Evolutionary conservation across 1,140 invertebrate species (phyloP).

Genomic region (Pseudomyrmex pallidus): DNA sequence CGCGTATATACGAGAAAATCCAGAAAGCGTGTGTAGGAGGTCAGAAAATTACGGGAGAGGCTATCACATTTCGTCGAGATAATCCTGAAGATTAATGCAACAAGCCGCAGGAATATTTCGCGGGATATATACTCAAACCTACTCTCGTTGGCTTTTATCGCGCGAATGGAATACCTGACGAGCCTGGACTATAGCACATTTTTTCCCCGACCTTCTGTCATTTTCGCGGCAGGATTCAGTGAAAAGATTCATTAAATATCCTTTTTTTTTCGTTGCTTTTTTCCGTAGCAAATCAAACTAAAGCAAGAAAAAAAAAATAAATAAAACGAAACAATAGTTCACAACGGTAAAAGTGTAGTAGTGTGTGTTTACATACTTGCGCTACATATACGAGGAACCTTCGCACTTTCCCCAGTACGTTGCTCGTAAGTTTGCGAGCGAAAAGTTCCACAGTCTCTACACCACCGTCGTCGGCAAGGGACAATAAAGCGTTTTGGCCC

Average conservation of each 20-base stretch:
- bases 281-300: not conserved
- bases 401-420: not conserved
- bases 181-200: not conserved
- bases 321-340: not conserved
- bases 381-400: not conserved
- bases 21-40: not conserved
- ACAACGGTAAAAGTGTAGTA: not conserved
- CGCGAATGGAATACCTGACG: not conserved
- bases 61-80: constrained; percentile 10
- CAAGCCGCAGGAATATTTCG: constrained; percentile 8
- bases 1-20: not conserved
- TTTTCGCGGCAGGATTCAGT: not conserved
- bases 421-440: not conserved
- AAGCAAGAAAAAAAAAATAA: not conserved
- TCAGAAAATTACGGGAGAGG: constrained; percentile 23
- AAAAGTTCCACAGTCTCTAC: not conserved
- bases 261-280: not conserved
- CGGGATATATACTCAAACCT: constrained; percentile 14
- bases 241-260: too few relatives aligned
- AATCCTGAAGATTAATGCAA: constrained; percentile 42
- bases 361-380: not conserved
- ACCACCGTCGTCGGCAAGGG: constrained; percentile 6
- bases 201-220: constrained; percentile 23
- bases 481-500: constrained; percentile 55
- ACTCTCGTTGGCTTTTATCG: constrained; percentile 22